phyloP scores from a whole-genome alignment of 2,888 invertebrate genomes.

The Drosophila gaucha region DNA sequence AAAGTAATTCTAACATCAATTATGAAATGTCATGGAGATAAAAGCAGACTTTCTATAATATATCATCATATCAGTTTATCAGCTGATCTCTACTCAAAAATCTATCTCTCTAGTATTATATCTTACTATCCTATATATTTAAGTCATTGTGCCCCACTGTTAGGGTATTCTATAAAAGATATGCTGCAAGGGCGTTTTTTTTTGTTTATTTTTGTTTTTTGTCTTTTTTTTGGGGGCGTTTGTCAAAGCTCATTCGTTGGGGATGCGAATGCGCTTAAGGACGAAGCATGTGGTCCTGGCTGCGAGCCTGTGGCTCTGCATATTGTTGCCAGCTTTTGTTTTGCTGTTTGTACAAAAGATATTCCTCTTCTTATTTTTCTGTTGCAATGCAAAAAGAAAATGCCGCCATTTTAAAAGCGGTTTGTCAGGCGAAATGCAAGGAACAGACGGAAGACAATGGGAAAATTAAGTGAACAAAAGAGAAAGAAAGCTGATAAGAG shows the following conservation, averaged over 20 bases:
- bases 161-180: conserved; percentile 18
- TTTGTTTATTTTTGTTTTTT: background rate
- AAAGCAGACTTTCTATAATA: background rate
- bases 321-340: conserved; percentile 71
- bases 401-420: conserved; percentile 70
- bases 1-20: background rate
- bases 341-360: conserved; percentile 75
- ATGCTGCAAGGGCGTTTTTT: conserved; percentile 14
- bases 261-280: conserved; percentile 46
- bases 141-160: background rate
- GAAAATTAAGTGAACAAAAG: conserved; percentile 25
- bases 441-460: conserved; percentile 47
- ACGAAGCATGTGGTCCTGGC: conserved; percentile 22
- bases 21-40: background rate
- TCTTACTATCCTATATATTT: too few relatives aligned
- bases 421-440: conserved; percentile 41
- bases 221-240: conserved; percentile 43
- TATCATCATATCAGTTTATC: background rate
- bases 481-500: background rate
- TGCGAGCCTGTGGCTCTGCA: conserved; percentile 32
- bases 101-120: too few relatives aligned
- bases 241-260: conserved; percentile 66
- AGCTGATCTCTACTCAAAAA: too few relatives aligned
- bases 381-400: conserved; percentile 52
- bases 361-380: background rate